Base-by-base conservation (phyloP, 2,113 vertebrate genomes). In the Sclerurus mexicanus region DNA sequence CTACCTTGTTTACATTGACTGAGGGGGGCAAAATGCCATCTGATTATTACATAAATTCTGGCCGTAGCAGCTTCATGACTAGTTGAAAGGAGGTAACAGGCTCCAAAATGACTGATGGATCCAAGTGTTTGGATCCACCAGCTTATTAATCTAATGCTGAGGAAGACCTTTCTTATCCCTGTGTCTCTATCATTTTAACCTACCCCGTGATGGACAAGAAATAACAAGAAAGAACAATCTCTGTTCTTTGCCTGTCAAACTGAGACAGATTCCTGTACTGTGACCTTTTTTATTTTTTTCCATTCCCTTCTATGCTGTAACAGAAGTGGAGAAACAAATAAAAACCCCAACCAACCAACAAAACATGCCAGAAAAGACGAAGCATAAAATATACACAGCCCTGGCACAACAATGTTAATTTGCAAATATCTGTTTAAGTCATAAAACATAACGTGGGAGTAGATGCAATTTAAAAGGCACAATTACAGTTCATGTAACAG, bases 21-120 rank as follows among this genome's bases (percentile, higher is more conserved):
- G 85, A 77, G 50, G n/a, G 53, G 58, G 55, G 0, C 19, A 79
- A 92, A 93, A 67, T 12, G 84, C 62, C 77, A 73, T 75, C 90
- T 87, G 82, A 93, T 90, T 90, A 95, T 94, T 94, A 77, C 73
- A 95, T 86, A 92, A 92, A 94, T 94, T 95, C 69, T 89, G 87
- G 66, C 84, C 87, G 80, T 79, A 96, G 73, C 77, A 96, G 89
- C 81, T 95, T 86, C 92, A 72, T 49, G 93, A 95, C 88, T 90
- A 92, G 92, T 56, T 90, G 86, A 97, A 85, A 90, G 64, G 68
- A 90, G 86, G 85, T 24, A 94, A 66, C 68, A 89, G 66, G 79
- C 88, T 95, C 79, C 83, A 72, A 80, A 75, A 81, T 94, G 75
- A 96, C 80, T 92, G 83, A 95, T 81, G 73, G 68, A 90, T 87